These are phyloP conservation scores for Pocota personata DNA, from an alignment of 2,888 invertebrate genomes.

Conservation along the genomic window DNA sequence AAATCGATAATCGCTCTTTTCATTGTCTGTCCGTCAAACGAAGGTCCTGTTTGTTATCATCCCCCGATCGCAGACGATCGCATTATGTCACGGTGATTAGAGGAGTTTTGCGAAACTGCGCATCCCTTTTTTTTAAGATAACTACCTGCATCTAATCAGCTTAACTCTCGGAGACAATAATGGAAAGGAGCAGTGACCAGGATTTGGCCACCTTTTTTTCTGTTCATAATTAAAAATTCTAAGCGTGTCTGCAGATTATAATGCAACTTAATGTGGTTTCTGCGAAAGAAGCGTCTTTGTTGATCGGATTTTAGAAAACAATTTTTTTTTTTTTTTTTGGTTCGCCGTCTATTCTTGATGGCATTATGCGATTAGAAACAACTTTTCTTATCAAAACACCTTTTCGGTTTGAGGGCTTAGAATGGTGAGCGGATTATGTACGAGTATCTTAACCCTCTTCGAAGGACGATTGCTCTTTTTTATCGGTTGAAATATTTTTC, in stretches of 20 bases:
- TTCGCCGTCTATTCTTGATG: constrained; percentile 8
- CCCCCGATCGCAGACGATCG: constrained; percentile 22
- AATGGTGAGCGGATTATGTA: constrained; percentile 54
- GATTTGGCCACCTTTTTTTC: constrained; percentile 48
- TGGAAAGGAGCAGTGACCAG: constrained; percentile 13
- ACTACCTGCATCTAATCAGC: constrained; percentile 41
- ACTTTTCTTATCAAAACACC: constrained; percentile 8
- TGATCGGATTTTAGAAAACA: constrained; percentile 48
- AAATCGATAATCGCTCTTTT: constrained; percentile 57
- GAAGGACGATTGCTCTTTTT: constrained; percentile 67
- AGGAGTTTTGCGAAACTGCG: constrained; percentile 46
- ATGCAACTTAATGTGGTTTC: constrained; percentile 44
- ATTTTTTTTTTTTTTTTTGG: neutral
- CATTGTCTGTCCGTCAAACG: constrained; percentile 34
- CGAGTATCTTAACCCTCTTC: constrained; percentile 23
- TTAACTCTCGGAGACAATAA: constrained; percentile 21
- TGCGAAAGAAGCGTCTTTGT: neutral
- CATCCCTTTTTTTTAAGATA: constrained; percentile 27
- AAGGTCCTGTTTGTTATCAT: neutral
- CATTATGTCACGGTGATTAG: constrained; percentile 69
- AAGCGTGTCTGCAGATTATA: constrained; percentile 48
- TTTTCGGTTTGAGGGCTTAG: constrained; percentile 25
- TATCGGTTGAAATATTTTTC: neutral
- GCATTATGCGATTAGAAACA: constrained; percentile 51
- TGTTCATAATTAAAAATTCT: constrained; percentile 44